Evolutionary conservation across 2,797 vertebrate genomes (phyloP).

Genomic region (Characodon lateralis): DNA sequence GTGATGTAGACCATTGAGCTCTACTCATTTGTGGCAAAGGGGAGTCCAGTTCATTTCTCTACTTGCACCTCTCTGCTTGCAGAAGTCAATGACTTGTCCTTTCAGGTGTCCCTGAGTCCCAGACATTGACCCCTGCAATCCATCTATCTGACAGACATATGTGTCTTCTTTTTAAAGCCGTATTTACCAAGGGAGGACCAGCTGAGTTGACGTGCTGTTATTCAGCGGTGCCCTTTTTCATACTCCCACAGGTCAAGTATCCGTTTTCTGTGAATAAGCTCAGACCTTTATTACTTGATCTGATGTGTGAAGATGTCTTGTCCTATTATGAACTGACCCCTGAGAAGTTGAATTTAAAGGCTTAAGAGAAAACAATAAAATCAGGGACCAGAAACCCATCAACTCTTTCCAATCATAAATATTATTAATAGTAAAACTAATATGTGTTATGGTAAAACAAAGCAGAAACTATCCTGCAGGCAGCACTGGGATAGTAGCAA

Average conservation of each 20-base stretch:
- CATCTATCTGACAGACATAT: constrained; percentile 55
- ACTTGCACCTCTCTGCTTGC: constrained; percentile 44
- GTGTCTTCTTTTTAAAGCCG: constrained; percentile 20
- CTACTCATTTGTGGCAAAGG: constrained; percentile 39
- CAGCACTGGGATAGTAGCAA: not conserved
- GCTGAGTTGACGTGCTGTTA: constrained; percentile 38
- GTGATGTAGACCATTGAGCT: constrained; percentile 53
- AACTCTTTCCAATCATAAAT: not conserved
- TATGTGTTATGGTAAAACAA: not conserved
- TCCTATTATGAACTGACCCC: not conserved
- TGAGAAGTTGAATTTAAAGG: not conserved
- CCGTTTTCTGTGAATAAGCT: constrained; percentile 14
- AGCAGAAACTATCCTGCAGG: not conserved
- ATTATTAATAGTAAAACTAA: not conserved
- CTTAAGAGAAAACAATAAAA: not conserved
- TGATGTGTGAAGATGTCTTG: not conserved
- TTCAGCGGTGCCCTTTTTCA: constrained; percentile 13
- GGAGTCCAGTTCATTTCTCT: constrained; percentile 58
- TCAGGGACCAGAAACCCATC: not conserved
- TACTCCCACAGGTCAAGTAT: constrained; percentile 18
- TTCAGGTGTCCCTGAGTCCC: constrained; percentile 49
- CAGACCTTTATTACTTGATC: constrained; percentile 3
- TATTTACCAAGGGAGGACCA: constrained; percentile 31
- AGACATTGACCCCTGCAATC: constrained; percentile 55
- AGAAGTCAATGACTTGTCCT: constrained; percentile 60